These are phyloP conservation scores for Petrocephalus microphthalmus DNA, from an alignment of 2,113 vertebrate species.

Conservation along the genomic window DNA sequence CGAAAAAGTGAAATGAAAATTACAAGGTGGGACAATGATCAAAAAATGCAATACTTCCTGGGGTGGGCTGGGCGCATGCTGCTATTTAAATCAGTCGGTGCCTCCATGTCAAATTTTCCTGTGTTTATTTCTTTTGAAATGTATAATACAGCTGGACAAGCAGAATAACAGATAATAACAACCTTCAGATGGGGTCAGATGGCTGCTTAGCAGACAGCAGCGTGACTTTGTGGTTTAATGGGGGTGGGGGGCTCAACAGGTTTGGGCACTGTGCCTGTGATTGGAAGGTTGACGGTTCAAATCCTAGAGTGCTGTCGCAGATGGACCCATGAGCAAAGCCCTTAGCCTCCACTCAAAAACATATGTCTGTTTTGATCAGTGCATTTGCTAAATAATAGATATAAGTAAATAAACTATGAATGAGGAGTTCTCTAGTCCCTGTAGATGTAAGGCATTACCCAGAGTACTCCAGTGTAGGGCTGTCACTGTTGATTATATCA, in stretches of 20 bases:
- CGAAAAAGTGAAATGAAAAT: background rate
- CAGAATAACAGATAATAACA: background rate
- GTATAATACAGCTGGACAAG: background rate
- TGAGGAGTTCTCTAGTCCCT: background rate
- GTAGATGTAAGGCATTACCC: background rate
- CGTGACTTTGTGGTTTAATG: background rate
- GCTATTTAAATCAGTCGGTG: background rate
- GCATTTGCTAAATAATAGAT: background rate
- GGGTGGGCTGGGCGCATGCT: background rate
- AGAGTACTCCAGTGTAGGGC: background rate
- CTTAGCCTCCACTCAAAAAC: background rate
- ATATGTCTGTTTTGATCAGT: background rate
- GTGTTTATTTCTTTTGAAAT: background rate
- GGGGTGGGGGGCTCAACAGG: background rate
- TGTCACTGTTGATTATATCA: too few species aligned
- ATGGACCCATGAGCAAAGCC: background rate
- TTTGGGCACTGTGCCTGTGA: background rate
- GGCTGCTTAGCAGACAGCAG: background rate
- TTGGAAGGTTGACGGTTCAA: background rate
- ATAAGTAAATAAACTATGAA: background rate
- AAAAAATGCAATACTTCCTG: background rate
- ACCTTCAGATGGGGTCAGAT: background rate
- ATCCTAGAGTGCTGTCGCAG: background rate
- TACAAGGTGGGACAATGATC: background rate
- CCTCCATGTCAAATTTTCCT: background rate